phyloP scores from a whole-genome alignment of 2,797 vertebrate genomes.

The Netta rufina region DNA sequence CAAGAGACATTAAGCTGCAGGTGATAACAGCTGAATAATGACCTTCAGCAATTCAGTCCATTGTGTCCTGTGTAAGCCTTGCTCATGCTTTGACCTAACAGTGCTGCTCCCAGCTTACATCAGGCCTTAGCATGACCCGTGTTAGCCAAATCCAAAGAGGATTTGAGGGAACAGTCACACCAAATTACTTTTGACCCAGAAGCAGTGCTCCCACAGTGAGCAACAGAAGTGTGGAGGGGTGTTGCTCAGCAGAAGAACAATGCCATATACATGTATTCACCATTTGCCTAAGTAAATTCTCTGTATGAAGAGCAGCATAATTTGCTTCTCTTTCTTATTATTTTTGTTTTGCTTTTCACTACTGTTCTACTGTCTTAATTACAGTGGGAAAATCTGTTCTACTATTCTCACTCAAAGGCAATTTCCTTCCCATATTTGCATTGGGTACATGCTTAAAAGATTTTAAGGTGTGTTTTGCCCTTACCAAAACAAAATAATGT shows the following conservation, averaged over 20 bases:
- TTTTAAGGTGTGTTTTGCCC: neutral
- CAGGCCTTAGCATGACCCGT: neutral
- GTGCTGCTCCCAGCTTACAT: neutral
- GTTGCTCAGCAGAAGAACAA: neutral
- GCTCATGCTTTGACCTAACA: neutral
- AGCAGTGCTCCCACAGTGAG: fast-evolving
- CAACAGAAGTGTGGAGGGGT: fast-evolving
- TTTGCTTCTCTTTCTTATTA: neutral
- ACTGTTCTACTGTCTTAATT: neutral
- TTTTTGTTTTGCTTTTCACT: neutral
- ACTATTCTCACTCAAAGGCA: neutral
- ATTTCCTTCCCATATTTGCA: neutral
- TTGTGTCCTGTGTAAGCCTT: neutral
- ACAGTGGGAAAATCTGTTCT: neutral
- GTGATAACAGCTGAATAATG: neutral
- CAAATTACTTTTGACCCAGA: neutral
- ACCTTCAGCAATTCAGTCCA: neutral
- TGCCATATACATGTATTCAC: fast-evolving
- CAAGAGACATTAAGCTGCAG: neutral
- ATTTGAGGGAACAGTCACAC: neutral
- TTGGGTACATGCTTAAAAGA: neutral
- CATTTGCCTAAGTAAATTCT: neutral
- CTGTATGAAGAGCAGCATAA: neutral
- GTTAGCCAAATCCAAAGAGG: neutral
- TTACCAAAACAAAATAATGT: neutral